Conservation (phyloP, 2,113 vertebrate genomes). For the Phainopepla nitens region DNA sequence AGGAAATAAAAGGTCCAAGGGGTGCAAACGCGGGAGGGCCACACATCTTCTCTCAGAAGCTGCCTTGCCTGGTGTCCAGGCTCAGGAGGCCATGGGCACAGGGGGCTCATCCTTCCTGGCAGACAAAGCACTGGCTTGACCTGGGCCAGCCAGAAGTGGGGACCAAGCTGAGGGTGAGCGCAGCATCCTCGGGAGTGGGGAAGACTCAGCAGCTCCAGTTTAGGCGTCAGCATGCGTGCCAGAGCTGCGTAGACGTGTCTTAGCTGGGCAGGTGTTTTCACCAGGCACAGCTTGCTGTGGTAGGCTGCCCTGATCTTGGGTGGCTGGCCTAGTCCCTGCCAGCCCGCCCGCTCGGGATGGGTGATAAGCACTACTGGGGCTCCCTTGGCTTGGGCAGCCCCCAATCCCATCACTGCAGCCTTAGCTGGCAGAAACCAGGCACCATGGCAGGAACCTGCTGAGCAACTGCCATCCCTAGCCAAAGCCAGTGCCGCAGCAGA, state of each 20-base stretch:
- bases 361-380: not conserved
- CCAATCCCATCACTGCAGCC: not conserved
- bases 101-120: not conserved
- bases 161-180: not conserved
- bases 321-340: not conserved
- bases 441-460: not conserved
- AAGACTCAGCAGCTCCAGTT: not conserved
- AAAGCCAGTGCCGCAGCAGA: not conserved
- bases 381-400: not conserved
- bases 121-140: not conserved
- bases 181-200: not conserved
- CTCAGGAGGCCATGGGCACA: accelerated
- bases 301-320: not conserved
- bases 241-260: not conserved
- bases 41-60: not conserved
- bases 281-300: accelerated
- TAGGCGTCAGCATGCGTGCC: accelerated
- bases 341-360: accelerated
- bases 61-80: accelerated
- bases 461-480: not conserved
- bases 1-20: not conserved
- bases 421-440: not conserved
- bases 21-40: accelerated
- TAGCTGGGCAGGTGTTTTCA: not conserved
- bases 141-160: not conserved